Evolutionary conservation across 2,888 invertebrate genomes (phyloP).

Genomic region (Leptarthrus brevirostris): DNA sequence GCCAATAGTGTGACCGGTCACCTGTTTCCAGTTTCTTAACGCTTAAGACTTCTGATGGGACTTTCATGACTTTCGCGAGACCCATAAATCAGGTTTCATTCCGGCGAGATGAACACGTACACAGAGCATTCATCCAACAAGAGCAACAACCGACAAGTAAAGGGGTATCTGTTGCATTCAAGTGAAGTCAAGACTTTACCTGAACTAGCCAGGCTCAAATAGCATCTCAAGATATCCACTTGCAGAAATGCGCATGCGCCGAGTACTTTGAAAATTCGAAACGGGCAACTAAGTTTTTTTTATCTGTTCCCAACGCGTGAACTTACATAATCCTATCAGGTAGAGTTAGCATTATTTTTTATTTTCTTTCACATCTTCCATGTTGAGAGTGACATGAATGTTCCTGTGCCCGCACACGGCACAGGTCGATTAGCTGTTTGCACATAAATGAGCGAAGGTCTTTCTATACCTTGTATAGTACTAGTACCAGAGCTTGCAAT

Average conservation of each 20-base stretch:
- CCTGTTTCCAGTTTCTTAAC: background rate
- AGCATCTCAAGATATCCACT: slow-evolving; percentile 2
- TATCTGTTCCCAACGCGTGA: slow-evolving; percentile 34
- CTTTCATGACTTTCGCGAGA: slow-evolving; percentile 32
- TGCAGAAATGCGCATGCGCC: slow-evolving; percentile 25
- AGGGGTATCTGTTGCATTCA: background rate
- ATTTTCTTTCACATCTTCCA: background rate
- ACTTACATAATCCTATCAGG: slow-evolving; percentile 33
- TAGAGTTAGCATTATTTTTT: background rate
- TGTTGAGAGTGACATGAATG: slow-evolving; percentile 11
- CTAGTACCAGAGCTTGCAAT: too few species aligned
- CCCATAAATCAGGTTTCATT: slow-evolving; percentile 36
- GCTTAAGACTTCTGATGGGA: background rate
- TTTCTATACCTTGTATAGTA: background rate
- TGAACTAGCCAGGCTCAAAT: background rate
- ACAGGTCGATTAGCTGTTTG: slow-evolving; percentile 24
- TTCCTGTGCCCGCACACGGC: slow-evolving; percentile 4
- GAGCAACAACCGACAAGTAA: background rate
- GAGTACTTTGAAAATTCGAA: slow-evolving; percentile 20
- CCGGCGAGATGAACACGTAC: slow-evolving; percentile 19
- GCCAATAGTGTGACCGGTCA: background rate
- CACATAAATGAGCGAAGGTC: slow-evolving; percentile 10
- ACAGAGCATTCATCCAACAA: background rate
- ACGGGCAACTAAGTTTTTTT: background rate
- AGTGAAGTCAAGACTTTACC: background rate